A percentile compares a stretch with the other conserved stretches of the same genome.
phyloP scores from a whole-genome alignment of 1,140 invertebrate genomes.

The Triops cancriformis region DNA sequence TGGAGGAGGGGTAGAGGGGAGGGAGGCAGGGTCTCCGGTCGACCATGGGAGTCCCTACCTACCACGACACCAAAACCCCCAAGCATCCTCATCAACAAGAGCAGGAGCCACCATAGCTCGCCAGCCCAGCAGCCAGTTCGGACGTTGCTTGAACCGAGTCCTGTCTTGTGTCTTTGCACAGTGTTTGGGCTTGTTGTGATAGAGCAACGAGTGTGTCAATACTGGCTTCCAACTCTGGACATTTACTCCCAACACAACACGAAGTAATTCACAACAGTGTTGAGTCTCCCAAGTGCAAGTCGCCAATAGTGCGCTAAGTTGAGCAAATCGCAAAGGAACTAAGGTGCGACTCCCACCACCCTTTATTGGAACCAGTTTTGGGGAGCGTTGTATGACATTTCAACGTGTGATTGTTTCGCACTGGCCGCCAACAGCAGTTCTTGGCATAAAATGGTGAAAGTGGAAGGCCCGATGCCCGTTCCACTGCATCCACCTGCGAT shows the following conservation, averaged over 20 bases:
- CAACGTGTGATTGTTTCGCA: background rate
- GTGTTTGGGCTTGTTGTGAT: constrained; percentile 2
- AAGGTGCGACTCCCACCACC: no score
- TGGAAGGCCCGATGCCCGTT: constrained; percentile 29
- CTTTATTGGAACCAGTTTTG: no score
- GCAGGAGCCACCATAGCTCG: constrained; percentile 1
- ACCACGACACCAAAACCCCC: background rate
- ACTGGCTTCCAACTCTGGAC: background rate
- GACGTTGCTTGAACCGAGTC: background rate
- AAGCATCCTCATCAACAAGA: constrained; percentile 10
- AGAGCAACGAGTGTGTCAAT: background rate
- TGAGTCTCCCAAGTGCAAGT: no score
- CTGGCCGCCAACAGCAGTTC: constrained; percentile 3
- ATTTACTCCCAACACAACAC: no score
- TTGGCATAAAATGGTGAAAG: constrained; percentile 32
- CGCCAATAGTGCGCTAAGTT: no score
- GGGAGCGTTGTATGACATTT: no score
- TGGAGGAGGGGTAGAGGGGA: no score
- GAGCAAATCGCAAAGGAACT: no score
- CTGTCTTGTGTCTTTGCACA: background rate
- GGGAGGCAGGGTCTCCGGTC: no score
- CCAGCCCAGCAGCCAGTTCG: constrained; percentile 1
- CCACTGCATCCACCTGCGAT: constrained; percentile 43
- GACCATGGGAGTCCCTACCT: background rate
- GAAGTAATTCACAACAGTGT: no score